Conservation (phyloP, 2,797 vertebrate species). For the Rallus crepitans region DNA sequence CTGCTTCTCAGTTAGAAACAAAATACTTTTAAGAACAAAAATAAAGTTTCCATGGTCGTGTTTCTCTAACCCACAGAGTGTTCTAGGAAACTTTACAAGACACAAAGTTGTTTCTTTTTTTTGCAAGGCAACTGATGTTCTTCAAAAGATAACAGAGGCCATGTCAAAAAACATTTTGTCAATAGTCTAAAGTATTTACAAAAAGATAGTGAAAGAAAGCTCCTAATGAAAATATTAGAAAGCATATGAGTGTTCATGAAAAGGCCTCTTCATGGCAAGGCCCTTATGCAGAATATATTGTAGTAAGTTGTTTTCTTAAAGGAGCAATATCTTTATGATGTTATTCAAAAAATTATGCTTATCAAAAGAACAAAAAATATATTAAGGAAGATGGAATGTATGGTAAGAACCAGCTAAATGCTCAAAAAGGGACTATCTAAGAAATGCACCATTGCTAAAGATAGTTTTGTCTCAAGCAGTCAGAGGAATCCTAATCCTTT, state of each 20-base stretch:
- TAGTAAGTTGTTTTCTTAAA: not conserved
- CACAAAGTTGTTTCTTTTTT: not conserved
- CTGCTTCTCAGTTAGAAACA: not conserved
- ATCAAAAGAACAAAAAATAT: not conserved
- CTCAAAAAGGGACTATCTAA: fast-evolving
- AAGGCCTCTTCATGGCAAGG: not conserved
- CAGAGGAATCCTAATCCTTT: not conserved
- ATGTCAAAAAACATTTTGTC: not conserved
- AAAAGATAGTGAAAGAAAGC: not conserved
- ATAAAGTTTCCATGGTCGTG: not conserved
- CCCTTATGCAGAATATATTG: not conserved
- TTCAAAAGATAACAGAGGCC: not conserved
- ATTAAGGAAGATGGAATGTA: not conserved
- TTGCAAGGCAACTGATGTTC: not conserved
- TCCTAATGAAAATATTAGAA: not conserved
- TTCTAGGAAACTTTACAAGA: not conserved
- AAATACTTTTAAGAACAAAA: not conserved
- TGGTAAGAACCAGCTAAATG: not conserved
- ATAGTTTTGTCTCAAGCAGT: not conserved
- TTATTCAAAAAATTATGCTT: not conserved
- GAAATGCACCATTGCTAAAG: not conserved
- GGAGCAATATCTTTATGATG: not conserved
- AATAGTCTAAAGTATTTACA: not conserved
- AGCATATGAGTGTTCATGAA: not conserved
- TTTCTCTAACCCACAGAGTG: not conserved